phyloP scores from a whole-genome alignment of 2,113 vertebrate genomes.

The Urocitellus parryii region DNA sequence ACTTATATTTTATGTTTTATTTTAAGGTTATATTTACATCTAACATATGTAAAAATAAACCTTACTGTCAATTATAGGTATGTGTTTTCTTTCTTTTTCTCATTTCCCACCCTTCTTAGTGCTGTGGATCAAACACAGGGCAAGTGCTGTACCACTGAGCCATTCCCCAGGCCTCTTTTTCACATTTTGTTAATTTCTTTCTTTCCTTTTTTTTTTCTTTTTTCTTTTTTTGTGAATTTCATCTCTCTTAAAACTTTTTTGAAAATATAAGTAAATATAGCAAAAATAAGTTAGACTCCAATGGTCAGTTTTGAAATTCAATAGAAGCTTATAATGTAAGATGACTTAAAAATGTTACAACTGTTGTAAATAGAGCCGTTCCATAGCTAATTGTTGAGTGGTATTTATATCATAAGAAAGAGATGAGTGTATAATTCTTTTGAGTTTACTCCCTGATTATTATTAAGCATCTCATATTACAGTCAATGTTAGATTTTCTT shows the following conservation, averaged over 20 bases:
- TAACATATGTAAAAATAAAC: conserved; percentile 21
- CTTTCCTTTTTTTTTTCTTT: no score
- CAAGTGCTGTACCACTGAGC: neutral
- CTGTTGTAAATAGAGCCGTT: conserved; percentile 27
- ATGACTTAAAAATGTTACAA: conserved; percentile 21
- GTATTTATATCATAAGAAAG: conserved; percentile 28
- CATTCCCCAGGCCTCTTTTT: neutral
- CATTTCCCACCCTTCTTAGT: no score
- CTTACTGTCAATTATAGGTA: neutral
- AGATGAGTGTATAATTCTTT: neutral
- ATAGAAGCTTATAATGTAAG: conserved; percentile 25
- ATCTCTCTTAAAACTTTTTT: conserved; percentile 26
- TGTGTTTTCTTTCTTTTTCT: conserved; percentile 29
- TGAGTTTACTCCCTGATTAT: neutral
- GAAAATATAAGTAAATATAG: neutral
- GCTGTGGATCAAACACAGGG: neutral
- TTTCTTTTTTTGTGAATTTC: conserved; percentile 18
- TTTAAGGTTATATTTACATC: neutral
- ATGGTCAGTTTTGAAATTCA: neutral
- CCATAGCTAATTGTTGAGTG: conserved; percentile 8
- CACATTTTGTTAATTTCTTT: no score
- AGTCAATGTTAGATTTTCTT: conserved; percentile 23
- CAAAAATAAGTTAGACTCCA: conserved; percentile 1
- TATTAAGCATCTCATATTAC: neutral
- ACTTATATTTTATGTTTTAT: neutral